phyloP scores from a whole-genome alignment of 1,140 invertebrate species.

The Lordiphosa stackelbergi region DNA sequence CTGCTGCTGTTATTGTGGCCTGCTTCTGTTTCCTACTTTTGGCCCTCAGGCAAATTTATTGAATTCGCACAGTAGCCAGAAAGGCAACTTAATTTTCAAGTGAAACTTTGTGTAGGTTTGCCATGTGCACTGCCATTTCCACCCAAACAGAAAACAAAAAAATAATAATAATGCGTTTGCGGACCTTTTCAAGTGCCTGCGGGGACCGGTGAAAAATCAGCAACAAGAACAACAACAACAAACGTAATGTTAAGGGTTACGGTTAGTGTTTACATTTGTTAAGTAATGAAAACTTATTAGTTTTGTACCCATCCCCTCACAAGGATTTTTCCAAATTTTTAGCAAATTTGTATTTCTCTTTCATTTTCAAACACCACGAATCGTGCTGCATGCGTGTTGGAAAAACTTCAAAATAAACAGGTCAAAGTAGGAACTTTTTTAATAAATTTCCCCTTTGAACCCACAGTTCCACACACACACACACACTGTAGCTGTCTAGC shows the following conservation, averaged over 20 bases:
- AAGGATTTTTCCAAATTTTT: no score
- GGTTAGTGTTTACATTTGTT: constrained; percentile 39
- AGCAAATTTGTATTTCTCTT: no score
- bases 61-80: constrained; percentile 54
- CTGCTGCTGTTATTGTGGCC: constrained; percentile 23
- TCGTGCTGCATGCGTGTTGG: no score
- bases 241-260: constrained; percentile 27
- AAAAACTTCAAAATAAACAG: no score
- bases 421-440: constrained; percentile 1
- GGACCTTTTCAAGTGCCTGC: constrained; percentile 58
- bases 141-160: constrained; percentile 16
- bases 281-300: constrained; percentile 50
- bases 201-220: constrained; percentile 11
- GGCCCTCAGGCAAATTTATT: constrained; percentile 61
- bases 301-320: constrained; percentile 12
- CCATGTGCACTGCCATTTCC: constrained; percentile 38
- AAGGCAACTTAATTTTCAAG: constrained; percentile 67
- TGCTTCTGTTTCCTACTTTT: constrained; percentile 11
- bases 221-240: constrained; percentile 17
- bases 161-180: constrained; percentile 27
- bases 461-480: no score
- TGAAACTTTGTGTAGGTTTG: constrained; percentile 66
- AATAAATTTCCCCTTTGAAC: neutral
- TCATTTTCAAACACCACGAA: no score
- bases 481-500: no score